Percentiles rank a stretch among this genome's conserved stretches.
phyloP scores from a whole-genome alignment of 2,113 vertebrate genomes.

The Bubo bubo region DNA sequence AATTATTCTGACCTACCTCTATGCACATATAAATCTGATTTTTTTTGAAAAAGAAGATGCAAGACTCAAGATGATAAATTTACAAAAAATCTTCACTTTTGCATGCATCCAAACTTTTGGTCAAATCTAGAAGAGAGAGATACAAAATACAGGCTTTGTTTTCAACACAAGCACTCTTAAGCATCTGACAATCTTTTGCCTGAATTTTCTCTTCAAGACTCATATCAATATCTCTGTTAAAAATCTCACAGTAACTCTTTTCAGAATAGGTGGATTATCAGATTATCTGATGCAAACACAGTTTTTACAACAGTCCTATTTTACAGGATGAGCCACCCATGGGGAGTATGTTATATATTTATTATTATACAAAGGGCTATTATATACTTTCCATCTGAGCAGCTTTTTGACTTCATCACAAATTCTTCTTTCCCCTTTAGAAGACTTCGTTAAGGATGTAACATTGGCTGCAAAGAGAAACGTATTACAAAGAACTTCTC shows the following conservation, averaged over 20 bases:
- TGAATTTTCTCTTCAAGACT: not conserved
- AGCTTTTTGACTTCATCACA: not conserved
- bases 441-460: not conserved
- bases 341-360: not conserved
- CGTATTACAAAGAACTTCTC: not conserved
- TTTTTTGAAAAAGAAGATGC: not conserved
- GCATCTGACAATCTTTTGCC: not conserved
- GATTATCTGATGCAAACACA: not conserved
- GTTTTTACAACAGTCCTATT: not conserved
- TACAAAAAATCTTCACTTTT: not conserved
- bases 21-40: fast-evolving
- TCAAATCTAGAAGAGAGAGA: not conserved
- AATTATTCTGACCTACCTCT: not conserved
- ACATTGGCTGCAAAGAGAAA: not conserved
- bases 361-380: not conserved
- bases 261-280: not conserved
- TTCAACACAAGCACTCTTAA: not conserved
- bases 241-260: not conserved
- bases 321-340: not conserved
- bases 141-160: not conserved
- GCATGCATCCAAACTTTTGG: not conserved
- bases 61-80: not conserved
- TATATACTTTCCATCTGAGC: not conserved
- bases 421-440: not conserved
- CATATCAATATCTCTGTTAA: not conserved